Conservation (phyloP, 2,113 vertebrate genomes). For the Tympanuchus pallidicinctus region DNA sequence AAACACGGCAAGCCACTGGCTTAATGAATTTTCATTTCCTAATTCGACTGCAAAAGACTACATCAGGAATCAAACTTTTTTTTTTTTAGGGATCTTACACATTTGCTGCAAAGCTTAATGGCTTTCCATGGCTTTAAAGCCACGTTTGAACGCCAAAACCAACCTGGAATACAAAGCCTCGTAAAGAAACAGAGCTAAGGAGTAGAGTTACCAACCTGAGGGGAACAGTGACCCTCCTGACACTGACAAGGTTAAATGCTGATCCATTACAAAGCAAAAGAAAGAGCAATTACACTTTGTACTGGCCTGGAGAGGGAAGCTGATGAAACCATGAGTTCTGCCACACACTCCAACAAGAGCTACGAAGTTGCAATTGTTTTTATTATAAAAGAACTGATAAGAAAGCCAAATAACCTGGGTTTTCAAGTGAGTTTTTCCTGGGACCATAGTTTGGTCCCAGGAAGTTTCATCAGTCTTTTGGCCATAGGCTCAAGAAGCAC, state of each 20-base stretch:
- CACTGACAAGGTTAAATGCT: neutral
- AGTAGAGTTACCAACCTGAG: neutral
- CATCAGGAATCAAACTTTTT: neutral
- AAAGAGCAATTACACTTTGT: neutral
- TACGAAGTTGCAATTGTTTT: neutral
- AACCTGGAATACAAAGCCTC: neutral
- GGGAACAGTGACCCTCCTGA: neutral
- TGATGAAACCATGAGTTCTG: neutral
- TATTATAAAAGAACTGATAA: neutral
- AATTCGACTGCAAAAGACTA: neutral
- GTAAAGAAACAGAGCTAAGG: neutral
- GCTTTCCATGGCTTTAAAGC: neutral
- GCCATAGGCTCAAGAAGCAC: neutral
- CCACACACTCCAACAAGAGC: neutral
- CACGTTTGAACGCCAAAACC: neutral
- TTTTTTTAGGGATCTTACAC: neutral
- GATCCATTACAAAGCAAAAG: neutral
- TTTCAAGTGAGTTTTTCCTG: neutral
- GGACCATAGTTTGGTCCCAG: neutral
- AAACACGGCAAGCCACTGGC: neutral
- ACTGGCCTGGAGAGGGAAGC: neutral
- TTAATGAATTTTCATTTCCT: neutral
- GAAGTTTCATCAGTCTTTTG: neutral
- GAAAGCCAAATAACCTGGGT: neutral
- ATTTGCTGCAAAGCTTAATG: neutral